Conservation (phyloP, 2,113 vertebrate genomes). For the Empidonax traillii region DNA sequence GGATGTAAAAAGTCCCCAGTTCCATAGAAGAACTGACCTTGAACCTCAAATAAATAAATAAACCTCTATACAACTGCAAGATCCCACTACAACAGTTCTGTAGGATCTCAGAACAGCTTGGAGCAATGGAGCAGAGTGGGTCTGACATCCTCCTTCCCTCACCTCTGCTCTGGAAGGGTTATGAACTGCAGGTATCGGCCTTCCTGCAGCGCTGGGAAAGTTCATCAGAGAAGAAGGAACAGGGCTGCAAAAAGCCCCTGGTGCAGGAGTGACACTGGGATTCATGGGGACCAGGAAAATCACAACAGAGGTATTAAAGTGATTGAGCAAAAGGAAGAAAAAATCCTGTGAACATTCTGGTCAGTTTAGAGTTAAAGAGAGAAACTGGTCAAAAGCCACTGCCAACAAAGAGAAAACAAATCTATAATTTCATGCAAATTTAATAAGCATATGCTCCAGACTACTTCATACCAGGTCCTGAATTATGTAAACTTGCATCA, state of each 20-base stretch:
- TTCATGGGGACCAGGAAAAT: background rate
- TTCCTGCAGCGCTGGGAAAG: background rate
- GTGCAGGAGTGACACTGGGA: background rate
- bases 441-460: conserved; percentile 27
- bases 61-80: background rate
- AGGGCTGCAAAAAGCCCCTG: background rate
- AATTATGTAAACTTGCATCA: background rate
- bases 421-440: conserved; percentile 9
- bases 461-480: background rate
- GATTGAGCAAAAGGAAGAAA: background rate
- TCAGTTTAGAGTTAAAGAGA: background rate
- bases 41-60: background rate
- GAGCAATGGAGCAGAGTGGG: background rate
- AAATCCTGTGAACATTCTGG: background rate
- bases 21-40: background rate
- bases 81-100: background rate
- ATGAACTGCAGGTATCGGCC: background rate
- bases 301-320: background rate
- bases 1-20: background rate
- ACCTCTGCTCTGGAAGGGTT: background rate
- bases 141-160: background rate
- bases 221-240: background rate
- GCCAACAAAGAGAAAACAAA: background rate
- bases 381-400: background rate
- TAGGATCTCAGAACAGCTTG: background rate